A percentile compares a stretch with the other conserved stretches of the same genome.
phyloP scores from a whole-genome alignment of 2,888 invertebrate species.

The Apamea crenata region DNA sequence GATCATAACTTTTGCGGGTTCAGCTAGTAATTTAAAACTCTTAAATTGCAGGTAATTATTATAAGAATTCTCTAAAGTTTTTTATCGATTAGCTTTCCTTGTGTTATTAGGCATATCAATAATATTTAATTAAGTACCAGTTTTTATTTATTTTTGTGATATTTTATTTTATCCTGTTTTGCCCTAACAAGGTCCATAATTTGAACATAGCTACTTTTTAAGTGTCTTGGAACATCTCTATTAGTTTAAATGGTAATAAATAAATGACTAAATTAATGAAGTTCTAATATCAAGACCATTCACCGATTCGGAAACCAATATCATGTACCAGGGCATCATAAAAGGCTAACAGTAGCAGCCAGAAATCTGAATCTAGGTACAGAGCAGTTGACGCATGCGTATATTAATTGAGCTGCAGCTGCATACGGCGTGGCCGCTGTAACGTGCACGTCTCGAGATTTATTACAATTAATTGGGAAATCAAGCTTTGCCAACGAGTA shows the following conservation, averaged over 20 bases:
- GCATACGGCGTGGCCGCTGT: constrained; percentile 5
- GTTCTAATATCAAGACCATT: background rate
- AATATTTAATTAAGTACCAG: no score
- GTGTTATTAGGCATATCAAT: no score
- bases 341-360: background rate
- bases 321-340: constrained; percentile 31
- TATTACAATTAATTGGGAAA: background rate
- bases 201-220: background rate
- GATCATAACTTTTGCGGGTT: no score
- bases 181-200: background rate
- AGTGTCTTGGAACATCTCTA: background rate
- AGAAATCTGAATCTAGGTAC: constrained; percentile 13
- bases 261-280: background rate
- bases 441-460: background rate
- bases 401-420: constrained; percentile 40
- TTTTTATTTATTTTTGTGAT: background rate
- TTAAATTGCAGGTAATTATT: no score
- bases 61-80: no score
- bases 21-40: no score
- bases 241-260: no score
- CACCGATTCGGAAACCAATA: background rate
- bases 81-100: no score
- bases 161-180: background rate
- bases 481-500: background rate
- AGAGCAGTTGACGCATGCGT: constrained; percentile 45